Evolutionary conservation across 2,797 vertebrate genomes (phyloP).

Genomic region (Sebastiscus albofasciatus): DNA sequence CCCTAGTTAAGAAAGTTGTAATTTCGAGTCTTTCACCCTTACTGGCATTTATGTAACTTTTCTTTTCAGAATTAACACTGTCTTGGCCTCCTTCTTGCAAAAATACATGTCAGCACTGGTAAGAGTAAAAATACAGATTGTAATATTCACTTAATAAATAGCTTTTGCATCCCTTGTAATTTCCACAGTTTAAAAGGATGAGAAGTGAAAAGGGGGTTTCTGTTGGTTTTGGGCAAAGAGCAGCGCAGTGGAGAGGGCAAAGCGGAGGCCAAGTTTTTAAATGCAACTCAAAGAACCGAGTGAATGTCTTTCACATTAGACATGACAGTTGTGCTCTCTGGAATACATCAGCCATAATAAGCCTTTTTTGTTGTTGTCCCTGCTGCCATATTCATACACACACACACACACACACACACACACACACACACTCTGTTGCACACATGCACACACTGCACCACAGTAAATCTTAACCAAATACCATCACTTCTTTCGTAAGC

Average conservation of each 20-base stretch:
- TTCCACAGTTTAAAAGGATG: slow-evolving; percentile 20
- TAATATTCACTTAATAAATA: background rate
- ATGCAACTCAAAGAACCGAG: slow-evolving; percentile 55
- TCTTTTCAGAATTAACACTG: background rate
- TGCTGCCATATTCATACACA: slow-evolving; percentile 31
- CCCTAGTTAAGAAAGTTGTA: background rate
- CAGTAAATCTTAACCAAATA: slow-evolving; percentile 59
- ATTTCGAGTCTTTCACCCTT: background rate
- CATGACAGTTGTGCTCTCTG: slow-evolving; percentile 68
- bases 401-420: background rate
- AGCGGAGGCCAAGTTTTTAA: slow-evolving; percentile 54
- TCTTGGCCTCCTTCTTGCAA: background rate
- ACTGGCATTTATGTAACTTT: background rate
- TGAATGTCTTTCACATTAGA: slow-evolving; percentile 67
- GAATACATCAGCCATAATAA: slow-evolving; percentile 71
- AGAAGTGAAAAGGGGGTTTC: slow-evolving; percentile 35
- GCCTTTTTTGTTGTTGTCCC: slow-evolving; percentile 36
- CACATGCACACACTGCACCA: slow-evolving; percentile 16
- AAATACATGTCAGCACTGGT: background rate
- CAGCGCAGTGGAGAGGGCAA: slow-evolving; percentile 41
- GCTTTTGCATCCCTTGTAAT: slow-evolving; percentile 5
- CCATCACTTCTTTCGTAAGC: slow-evolving; percentile 54
- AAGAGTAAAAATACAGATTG: background rate
- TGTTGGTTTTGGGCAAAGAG: slow-evolving; percentile 33
- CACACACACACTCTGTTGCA: background rate